These are phyloP conservation scores for Drosophila anomelani DNA, from an alignment of 2,888 invertebrate species.

Conservation along the genomic window DNA sequence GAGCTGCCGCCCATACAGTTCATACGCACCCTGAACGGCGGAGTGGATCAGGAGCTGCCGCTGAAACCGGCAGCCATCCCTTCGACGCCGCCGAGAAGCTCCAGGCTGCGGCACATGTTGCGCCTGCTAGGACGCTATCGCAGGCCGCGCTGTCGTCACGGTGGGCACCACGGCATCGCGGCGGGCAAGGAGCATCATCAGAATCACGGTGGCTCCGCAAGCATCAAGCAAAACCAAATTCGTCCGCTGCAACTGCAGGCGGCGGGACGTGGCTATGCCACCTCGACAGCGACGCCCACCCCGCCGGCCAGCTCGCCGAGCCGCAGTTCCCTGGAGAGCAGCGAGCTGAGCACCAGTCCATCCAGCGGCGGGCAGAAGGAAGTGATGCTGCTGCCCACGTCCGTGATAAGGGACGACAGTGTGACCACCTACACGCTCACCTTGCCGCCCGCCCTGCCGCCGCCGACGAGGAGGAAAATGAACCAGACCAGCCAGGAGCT, in stretches of 20 bases:
- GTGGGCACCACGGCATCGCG: conserved; percentile 38
- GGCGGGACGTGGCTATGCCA: conserved; percentile 52
- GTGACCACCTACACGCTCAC: conserved; percentile 79
- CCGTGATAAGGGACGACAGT: conserved; percentile 82
- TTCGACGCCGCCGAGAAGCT: conserved; percentile 59
- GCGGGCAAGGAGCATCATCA: conserved; percentile 55
- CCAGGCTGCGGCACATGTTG: conserved; percentile 82
- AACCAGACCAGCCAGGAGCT: conserved; percentile 86
- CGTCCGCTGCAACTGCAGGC: conserved; percentile 81
- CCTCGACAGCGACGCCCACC: conserved; percentile 54
- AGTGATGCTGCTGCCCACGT: conserved; percentile 82
- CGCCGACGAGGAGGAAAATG: conserved; percentile 85
- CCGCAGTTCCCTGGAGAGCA: conserved; percentile 55
- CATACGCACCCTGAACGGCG: conserved; percentile 58
- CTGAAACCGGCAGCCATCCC: conserved; percentile 34
- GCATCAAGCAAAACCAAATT: conserved; percentile 84
- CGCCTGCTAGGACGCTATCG: conserved; percentile 83
- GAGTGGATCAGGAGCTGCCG: conserved; percentile 49
- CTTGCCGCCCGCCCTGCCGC: conserved; percentile 85
- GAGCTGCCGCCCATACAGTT: conserved; percentile 67
- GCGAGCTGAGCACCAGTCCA: conserved; percentile 67
- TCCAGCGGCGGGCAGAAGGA: conserved; percentile 59
- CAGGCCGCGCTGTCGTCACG: conserved; percentile 79
- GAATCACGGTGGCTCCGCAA: conserved; percentile 54
- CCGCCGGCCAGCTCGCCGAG: conserved; percentile 65